phyloP scores from a whole-genome alignment of 2,888 invertebrate genomes.

The Physocephala rufipes region DNA sequence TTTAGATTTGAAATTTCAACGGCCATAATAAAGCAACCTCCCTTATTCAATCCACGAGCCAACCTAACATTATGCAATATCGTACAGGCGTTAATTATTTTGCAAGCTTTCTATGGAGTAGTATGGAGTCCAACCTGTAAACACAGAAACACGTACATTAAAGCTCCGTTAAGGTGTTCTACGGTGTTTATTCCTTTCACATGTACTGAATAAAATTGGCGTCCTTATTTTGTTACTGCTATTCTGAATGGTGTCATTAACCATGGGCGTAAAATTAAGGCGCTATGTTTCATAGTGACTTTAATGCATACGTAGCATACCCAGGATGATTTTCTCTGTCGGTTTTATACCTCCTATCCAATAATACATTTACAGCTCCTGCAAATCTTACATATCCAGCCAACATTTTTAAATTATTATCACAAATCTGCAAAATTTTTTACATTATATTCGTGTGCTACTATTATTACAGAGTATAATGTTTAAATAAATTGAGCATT shows the following conservation, averaged over 20 bases:
- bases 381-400: not conserved
- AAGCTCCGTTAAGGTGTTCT: too few species aligned
- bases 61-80: too few species aligned
- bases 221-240: not conserved
- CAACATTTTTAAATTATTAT: not conserved
- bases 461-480: not conserved
- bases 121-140: too few species aligned
- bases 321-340: not conserved
- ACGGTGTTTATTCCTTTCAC: not conserved
- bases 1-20: too few species aligned
- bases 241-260: not conserved
- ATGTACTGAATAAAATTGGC: not conserved
- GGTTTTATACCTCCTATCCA: not conserved
- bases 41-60: too few species aligned
- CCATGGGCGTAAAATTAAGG: not conserved
- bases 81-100: too few species aligned
- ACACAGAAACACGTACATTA: too few species aligned
- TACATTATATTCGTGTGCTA: not conserved
- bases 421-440: conserved; percentile 4
- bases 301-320: not conserved
- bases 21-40: too few species aligned
- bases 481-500: conserved; percentile 34
- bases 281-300: not conserved
- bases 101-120: too few species aligned
- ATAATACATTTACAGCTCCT: not conserved